Conservation (phyloP, 2,888 invertebrate genomes). For the Cotesia congregata region DNA sequence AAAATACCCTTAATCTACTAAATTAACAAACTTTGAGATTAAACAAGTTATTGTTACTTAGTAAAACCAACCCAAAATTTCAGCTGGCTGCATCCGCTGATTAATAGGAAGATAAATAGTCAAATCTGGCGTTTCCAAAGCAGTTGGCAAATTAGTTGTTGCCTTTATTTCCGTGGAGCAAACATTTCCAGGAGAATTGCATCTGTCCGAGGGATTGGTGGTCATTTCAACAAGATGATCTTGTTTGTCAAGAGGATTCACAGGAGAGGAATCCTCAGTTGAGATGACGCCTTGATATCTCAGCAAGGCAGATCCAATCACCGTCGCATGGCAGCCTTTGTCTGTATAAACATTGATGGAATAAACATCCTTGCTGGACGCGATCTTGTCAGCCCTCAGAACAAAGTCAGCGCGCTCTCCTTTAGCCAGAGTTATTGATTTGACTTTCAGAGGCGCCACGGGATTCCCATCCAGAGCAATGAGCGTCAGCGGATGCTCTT, state of each 20-base stretch:
- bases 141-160: conserved; percentile 72
- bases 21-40: neutral
- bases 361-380: conserved; percentile 65
- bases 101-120: conserved; percentile 80
- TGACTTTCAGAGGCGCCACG: conserved; percentile 74
- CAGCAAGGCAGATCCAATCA: conserved; percentile 74
- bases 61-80: conserved; percentile 55
- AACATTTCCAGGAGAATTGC: conserved; percentile 71
- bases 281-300: conserved; percentile 64
- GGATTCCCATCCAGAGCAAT: conserved; percentile 81
- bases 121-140: conserved; percentile 72
- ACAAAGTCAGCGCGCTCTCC: conserved; percentile 86
- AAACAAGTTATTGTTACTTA: neutral
- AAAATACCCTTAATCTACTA: too few species aligned
- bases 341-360: conserved; percentile 75
- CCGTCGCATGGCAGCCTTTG: conserved; percentile 70
- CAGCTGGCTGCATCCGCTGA: conserved; percentile 69
- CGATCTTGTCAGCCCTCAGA: conserved; percentile 72
- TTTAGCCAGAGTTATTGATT: conserved; percentile 75
- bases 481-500: conserved; percentile 77
- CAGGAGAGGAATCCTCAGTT: neutral
- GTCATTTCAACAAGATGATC: conserved; percentile 53
- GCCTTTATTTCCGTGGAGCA: conserved; percentile 76
- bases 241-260: conserved; percentile 8
- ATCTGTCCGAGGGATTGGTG: conserved; percentile 67